Evolutionary conservation across 2,113 vertebrate genomes (phyloP).

Genomic region (Synchiropus splendidus): DNA sequence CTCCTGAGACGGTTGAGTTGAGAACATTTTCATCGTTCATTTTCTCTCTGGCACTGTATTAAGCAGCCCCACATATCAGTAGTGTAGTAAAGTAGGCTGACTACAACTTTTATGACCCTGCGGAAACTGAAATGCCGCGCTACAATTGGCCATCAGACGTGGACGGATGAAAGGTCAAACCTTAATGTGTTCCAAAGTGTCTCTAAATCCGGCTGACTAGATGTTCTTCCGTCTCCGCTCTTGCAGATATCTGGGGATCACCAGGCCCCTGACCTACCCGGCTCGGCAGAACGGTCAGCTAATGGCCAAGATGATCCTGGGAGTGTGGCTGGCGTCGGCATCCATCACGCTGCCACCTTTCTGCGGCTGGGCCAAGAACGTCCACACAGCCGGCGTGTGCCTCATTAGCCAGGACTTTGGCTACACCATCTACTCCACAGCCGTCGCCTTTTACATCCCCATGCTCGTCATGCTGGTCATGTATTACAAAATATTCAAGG

Average conservation of each 20-base stretch:
- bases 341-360: constrained; percentile 73
- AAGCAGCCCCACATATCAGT: no score
- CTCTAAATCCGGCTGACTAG: no score
- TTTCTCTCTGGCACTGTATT: no score
- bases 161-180: no score
- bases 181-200: no score
- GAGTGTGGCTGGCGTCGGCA: constrained; percentile 70
- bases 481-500: constrained; percentile 76
- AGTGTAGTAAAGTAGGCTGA: no score
- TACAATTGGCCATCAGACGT: no score
- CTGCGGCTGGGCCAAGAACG: constrained; percentile 73
- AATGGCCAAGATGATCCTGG: constrained; percentile 75
- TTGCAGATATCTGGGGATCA: constrained; percentile 71
- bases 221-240: neutral
- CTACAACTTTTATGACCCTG: no score
- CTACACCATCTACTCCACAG: constrained; percentile 75
- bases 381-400: constrained; percentile 67
- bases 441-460: constrained; percentile 74
- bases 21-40: no score
- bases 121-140: no score
- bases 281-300: constrained; percentile 71
- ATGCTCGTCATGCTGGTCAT: constrained; percentile 76
- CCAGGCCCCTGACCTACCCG: constrained; percentile 70
- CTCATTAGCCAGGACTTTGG: constrained; percentile 75
- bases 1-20: no score